Percentiles rank a stretch among this genome's conserved stretches.
phyloP scores from a whole-genome alignment of 2,888 invertebrate species.

The Drosophila longiperda region DNA sequence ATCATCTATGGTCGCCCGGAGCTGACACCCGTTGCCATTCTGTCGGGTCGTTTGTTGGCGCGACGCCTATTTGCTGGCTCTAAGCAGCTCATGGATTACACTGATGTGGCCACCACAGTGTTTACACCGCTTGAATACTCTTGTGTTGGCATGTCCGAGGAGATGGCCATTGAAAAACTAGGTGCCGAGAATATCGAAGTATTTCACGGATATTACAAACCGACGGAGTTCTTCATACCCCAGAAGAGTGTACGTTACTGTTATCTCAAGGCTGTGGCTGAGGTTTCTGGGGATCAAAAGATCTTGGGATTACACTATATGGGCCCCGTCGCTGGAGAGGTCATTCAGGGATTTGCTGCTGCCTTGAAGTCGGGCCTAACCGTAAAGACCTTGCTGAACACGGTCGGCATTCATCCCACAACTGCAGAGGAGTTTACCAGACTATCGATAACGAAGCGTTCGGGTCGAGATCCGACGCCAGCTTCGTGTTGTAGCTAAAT shows the following conservation, averaged over 20 bases:
- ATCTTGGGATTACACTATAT: conserved; percentile 96
- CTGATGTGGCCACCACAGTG: conserved; percentile 95
- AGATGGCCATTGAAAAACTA: conserved; percentile 88
- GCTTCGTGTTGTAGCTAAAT: conserved; percentile 97
- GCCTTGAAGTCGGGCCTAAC: conserved; percentile 94
- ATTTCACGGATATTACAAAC: conserved; percentile 96
- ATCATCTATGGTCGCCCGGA: conserved; percentile 93
- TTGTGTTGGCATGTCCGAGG: conserved; percentile 96
- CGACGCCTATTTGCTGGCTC: conserved; percentile 88
- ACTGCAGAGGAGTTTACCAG: conserved; percentile 96
- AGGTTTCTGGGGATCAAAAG: conserved; percentile 88
- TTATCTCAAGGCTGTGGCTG: conserved; percentile 93
- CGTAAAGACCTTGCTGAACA: conserved; percentile 90
- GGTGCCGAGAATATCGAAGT: conserved; percentile 93
- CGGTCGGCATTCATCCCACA: conserved; percentile 96
- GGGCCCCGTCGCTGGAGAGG: conserved; percentile 96
- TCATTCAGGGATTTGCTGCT: conserved; percentile 96
- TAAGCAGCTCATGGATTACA: conserved; percentile 90
- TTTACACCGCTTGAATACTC: conserved; percentile 98
- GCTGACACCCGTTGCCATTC: conserved; percentile 97
- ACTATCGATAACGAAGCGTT: conserved; percentile 94
- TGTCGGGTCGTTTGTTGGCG: conserved; percentile 94
- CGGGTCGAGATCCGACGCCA: conserved; percentile 94
- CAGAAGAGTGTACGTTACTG: conserved; percentile 93
- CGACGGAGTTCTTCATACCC: conserved; percentile 97